Percentiles rank a stretch among this genome's conserved stretches.
Evolutionary conservation across 2,888 invertebrate genomes (phyloP).

Genomic region (Andrena camellia): DNA sequence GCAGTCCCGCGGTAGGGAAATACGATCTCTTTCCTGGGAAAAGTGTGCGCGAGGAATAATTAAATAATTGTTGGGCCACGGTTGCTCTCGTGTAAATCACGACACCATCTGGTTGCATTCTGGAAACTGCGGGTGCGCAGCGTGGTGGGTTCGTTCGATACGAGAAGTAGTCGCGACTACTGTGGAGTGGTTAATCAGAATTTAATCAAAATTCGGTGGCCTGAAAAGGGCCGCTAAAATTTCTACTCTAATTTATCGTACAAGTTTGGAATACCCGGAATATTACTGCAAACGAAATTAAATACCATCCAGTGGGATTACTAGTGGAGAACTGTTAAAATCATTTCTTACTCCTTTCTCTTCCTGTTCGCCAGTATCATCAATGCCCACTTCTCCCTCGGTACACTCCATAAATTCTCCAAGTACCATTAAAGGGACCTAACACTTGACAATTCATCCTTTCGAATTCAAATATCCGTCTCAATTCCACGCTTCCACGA

Average conservation of each 20-base stretch:
- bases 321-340: too few relatives aligned
- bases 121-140: not conserved
- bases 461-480: not conserved
- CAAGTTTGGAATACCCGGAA: too few relatives aligned
- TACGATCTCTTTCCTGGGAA: constrained; percentile 40
- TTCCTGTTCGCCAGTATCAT: too few relatives aligned
- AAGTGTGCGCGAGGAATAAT: constrained; percentile 41
- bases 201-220: not conserved
- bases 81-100: constrained; percentile 23
- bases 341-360: too few relatives aligned
- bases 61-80: constrained; percentile 46
- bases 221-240: too few relatives aligned
- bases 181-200: not conserved
- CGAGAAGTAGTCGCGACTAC: not conserved
- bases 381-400: too few relatives aligned
- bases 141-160: not conserved
- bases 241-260: too few relatives aligned
- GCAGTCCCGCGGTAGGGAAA: constrained; percentile 44
- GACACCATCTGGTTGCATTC: constrained; percentile 29
- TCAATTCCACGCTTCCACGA: not conserved
- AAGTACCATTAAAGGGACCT: not conserved
- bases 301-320: not conserved
- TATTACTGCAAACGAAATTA: not conserved
- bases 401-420: not conserved
- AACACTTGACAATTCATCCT: not conserved